A percentile compares a stretch with the other conserved stretches of the same genome.
Conservation (phyloP, 2,888 invertebrate genomes). For the Chaitophorus viminalis region DNA sequence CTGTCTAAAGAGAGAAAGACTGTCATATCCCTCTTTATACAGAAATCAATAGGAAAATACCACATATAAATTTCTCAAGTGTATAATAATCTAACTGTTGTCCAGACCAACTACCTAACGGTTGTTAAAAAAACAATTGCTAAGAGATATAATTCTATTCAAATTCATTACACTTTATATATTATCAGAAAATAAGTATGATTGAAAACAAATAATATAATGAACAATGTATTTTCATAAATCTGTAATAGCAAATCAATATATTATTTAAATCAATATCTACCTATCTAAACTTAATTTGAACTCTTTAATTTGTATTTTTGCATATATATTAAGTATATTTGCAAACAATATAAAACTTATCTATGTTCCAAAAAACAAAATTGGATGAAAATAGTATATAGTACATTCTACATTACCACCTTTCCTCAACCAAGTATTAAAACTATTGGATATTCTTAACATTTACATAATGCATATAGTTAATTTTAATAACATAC, state of each 20-base stretch:
- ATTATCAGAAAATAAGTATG: background rate
- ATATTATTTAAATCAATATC: background rate
- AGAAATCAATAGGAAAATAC: too few species aligned
- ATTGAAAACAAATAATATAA: background rate
- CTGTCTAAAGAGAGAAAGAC: too few species aligned
- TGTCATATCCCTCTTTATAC: too few species aligned
- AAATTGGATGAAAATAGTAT: background rate
- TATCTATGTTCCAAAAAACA: background rate
- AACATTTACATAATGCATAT: conserved; percentile 11
- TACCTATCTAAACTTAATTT: conserved; percentile 12
- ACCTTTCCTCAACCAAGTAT: background rate
- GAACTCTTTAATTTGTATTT: conserved; percentile 9
- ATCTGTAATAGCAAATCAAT: background rate
- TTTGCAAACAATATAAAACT: background rate
- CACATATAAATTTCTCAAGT: too few species aligned
- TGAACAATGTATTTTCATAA: background rate
- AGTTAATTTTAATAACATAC: background rate
- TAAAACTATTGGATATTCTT: background rate
- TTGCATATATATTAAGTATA: background rate
- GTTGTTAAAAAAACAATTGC: too few species aligned
- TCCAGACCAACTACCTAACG: too few species aligned
- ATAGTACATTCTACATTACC: background rate
- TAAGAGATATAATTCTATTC: too few species aligned
- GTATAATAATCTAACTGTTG: too few species aligned
- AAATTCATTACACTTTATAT: background rate